Percentiles rank a stretch among this genome's conserved stretches.
Conservation (phyloP, 2,797 vertebrate genomes). For the Brachyalestes nurse region DNA sequence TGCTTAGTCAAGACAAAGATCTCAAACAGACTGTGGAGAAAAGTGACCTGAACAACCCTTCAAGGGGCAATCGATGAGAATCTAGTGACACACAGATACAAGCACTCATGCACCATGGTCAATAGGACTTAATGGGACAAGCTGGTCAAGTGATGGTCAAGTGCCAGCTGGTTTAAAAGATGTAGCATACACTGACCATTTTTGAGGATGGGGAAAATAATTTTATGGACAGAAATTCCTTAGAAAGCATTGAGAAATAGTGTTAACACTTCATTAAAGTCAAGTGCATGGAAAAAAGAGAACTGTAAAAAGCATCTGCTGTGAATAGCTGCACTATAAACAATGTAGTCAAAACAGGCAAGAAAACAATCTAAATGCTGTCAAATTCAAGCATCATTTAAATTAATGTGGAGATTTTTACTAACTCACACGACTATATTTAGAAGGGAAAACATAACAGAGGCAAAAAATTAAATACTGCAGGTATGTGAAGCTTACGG, state of each 20-base stretch:
- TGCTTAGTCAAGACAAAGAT: conserved; percentile 83
- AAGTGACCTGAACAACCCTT: conserved; percentile 84
- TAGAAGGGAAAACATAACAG: neutral
- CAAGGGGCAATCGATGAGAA: conserved; percentile 83
- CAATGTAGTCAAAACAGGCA: neutral
- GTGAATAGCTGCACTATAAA: neutral
- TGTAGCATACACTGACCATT: conserved; percentile 9
- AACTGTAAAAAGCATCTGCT: neutral
- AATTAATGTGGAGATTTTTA: no score
- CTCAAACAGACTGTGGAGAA: conserved; percentile 78
- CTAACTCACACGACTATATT: neutral
- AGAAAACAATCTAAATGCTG: neutral
- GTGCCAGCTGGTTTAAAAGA: conserved; percentile 45
- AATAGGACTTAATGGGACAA: conserved; percentile 85
- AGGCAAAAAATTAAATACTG: neutral
- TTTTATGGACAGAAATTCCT: neutral
- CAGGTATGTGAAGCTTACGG: neutral
- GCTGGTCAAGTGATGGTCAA: conserved; percentile 70
- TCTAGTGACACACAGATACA: conserved; percentile 75
- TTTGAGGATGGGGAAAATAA: neutral
- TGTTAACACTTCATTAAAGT: neutral
- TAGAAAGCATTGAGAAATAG: neutral
- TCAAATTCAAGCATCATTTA: neutral
- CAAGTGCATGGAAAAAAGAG: neutral
- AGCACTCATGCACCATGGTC: conserved; percentile 82